Percentiles rank a stretch among this genome's conserved stretches.
Conservation (phyloP, 1,140 invertebrate genomes). For the Panagrolaimus sp. region DNA sequence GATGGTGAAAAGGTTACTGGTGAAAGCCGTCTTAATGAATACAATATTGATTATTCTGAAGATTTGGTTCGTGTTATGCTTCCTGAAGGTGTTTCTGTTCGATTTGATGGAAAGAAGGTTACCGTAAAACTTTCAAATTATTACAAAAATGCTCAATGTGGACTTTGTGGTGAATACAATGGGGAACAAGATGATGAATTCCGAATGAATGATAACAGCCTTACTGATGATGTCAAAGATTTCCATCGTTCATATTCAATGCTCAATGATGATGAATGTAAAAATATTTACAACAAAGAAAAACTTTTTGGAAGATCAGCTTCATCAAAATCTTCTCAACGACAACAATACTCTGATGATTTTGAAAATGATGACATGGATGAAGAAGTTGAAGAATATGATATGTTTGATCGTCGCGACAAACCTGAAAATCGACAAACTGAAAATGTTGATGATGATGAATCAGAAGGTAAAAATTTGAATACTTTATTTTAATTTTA, state of each 20-base stretch:
- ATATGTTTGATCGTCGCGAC: not conserved
- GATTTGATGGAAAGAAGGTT: slow-evolving; percentile 33
- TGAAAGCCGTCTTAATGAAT: not conserved
- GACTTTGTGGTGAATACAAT: slow-evolving; percentile 40
- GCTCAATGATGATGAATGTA: not conserved
- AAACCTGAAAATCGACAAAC: not conserved
- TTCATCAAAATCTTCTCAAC: slow-evolving; percentile 10
- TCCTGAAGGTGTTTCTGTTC: slow-evolving; percentile 25
- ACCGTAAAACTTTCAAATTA: slow-evolving; percentile 24
- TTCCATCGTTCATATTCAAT: slow-evolving; percentile 11
- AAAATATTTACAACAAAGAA: slow-evolving; percentile 20
- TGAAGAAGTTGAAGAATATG: not conserved
- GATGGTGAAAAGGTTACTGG: slow-evolving; percentile 19
- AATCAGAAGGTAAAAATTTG: not conserved
- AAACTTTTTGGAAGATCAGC: not conserved
- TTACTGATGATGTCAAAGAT: slow-evolving; percentile 15
- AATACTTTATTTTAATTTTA: not conserved
- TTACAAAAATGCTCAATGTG: slow-evolving; percentile 41
- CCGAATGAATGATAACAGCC: slow-evolving; percentile 23
- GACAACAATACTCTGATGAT: not conserved
- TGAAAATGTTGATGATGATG: not conserved
- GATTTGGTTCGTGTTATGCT: slow-evolving; percentile 16
- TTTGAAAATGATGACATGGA: slow-evolving; percentile 3
- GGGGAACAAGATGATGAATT: slow-evolving; percentile 25
- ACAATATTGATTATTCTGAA: slow-evolving; percentile 25